phyloP scores from a whole-genome alignment of 1,140 invertebrate genomes.

The Drepana arcuata region DNA sequence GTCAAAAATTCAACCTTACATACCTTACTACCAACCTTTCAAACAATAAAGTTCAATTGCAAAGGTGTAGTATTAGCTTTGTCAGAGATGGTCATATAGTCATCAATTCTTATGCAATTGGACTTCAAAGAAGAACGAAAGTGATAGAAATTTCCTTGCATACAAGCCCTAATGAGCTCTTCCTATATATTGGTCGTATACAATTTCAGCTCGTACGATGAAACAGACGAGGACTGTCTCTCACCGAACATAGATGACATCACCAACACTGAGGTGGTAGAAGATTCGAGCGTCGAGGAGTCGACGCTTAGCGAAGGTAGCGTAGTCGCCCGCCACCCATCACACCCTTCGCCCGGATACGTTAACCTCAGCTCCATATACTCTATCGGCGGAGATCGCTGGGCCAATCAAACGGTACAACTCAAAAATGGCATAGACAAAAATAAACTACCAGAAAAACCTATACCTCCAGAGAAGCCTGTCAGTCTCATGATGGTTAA shows the following conservation, averaged over 20 bases:
- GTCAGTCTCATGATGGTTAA: conserved; percentile 64
- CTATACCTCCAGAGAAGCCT: conserved; percentile 55
- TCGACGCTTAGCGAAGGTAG: conserved; percentile 43
- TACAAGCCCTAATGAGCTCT: too few species aligned
- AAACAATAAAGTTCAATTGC: too few species aligned
- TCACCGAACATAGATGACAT: conserved; percentile 77
- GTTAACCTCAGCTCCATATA: conserved; percentile 68
- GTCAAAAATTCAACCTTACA: too few species aligned
- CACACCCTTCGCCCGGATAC: conserved; percentile 27
- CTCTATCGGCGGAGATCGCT: conserved; percentile 44
- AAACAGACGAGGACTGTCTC: conserved; percentile 75
- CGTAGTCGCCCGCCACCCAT: conserved; percentile 6
- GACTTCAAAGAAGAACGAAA: too few species aligned
- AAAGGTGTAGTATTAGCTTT: too few species aligned
- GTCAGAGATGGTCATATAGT: too few species aligned
- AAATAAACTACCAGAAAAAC: conserved; percentile 48
- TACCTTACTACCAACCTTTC: too few species aligned
- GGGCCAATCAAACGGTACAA: conserved; percentile 21
- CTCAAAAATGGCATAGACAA: conserved; percentile 42
- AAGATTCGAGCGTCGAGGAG: conserved; percentile 63
- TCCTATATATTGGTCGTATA: too few species aligned
- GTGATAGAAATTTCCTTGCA: too few species aligned
- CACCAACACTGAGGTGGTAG: conserved; percentile 64
- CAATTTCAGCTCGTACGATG: conserved; percentile 76
- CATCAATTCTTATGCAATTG: too few species aligned